Evolutionary conservation across 2,888 invertebrate species (phyloP).

Genomic region (Drosophila ezoana): DNA sequence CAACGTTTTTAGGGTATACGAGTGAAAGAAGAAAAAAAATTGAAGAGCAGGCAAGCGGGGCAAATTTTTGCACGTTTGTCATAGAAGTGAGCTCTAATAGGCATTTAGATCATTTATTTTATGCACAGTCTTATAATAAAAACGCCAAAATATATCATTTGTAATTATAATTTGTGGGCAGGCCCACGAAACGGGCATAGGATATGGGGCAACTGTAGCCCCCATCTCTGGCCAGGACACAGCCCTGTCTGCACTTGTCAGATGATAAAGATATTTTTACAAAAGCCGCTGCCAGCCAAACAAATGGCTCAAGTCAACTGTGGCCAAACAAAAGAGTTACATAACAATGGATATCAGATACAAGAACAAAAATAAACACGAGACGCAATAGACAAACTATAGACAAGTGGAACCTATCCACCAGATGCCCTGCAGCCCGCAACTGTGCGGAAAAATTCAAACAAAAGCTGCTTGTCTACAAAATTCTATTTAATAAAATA

Average conservation of each 20-base stretch:
- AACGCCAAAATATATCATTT: conserved; percentile 72
- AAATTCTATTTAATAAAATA: conserved; percentile 16
- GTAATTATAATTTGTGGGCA: conserved; percentile 70
- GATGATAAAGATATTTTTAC: conserved; percentile 56
- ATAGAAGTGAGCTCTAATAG: conserved; percentile 57
- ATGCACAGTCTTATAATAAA: conserved; percentile 69
- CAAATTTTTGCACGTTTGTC: conserved; percentile 64
- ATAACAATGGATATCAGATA: conserved; percentile 54
- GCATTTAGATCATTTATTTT: conserved; percentile 67
- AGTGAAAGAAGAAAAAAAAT: conserved; percentile 2
- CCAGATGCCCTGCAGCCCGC: conserved; percentile 41
- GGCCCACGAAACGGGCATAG: not conserved
- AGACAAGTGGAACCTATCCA: conserved; percentile 19
- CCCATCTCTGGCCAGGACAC: conserved; percentile 6
- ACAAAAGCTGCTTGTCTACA: conserved; percentile 35
- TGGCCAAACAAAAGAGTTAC: conserved; percentile 73
- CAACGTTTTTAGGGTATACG: conserved; percentile 26
- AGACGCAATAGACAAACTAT: conserved; percentile 10
- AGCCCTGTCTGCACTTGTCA: conserved; percentile 60
- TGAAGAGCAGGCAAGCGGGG: conserved; percentile 22
- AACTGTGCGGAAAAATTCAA: conserved; percentile 8
- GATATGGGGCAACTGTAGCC: conserved; percentile 10
- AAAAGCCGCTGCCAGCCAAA: conserved; percentile 41
- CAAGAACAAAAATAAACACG: conserved; percentile 5
- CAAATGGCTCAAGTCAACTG: conserved; percentile 71